Base-by-base conservation (phyloP, 2,888 invertebrate species). In the Phengaris arion region DNA sequence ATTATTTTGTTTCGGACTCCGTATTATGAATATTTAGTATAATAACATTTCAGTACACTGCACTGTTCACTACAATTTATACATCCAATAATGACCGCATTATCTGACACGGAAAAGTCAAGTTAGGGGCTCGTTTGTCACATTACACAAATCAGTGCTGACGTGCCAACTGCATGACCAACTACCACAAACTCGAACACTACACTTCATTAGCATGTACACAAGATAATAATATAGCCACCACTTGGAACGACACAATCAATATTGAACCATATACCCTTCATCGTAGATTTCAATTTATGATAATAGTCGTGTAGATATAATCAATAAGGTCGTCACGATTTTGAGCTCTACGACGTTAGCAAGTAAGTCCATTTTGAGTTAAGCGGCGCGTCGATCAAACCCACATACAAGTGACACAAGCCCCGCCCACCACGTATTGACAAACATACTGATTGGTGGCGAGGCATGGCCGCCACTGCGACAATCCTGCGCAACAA, bases 111-210 rank as follows among this genome's bases (percentile, higher is more conserved):
- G 69, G 46, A 57, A 69, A 15, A 74, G n/a, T 79, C 79, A 80
- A 78, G 77, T 70, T 82, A 79, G 81, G 82, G 79, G 80, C 83
- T 80, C 85, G 82, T 83, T 84, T 85, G 84, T 86, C 87, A 88
- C 87, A 87, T 85, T 85, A 87, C 86, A 89, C 87, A 88, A 88
- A 88, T 90, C 86, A 85, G 87, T 85, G 87, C 84, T 87, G 86
- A 87, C 93, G 93, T 91, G 90, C 89, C 91, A 87, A 87, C 92
- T 87, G 91, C 86, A 86, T 89, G 93, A 91, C 86, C 88, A 88
- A 89, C 92, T 88, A 89, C 88, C 88, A 88, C 91, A 88, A 92
- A 93, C 93, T 92, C 91, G 85, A 84, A 86, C 87, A 84, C 88
- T 87, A 88, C 86, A 85, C 89, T 87, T 91, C 92, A 92, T 91